Percentiles rank a stretch among this genome's conserved stretches.
Conservation (phyloP, 2,888 invertebrate species). For the Limenitis arthemis region DNA sequence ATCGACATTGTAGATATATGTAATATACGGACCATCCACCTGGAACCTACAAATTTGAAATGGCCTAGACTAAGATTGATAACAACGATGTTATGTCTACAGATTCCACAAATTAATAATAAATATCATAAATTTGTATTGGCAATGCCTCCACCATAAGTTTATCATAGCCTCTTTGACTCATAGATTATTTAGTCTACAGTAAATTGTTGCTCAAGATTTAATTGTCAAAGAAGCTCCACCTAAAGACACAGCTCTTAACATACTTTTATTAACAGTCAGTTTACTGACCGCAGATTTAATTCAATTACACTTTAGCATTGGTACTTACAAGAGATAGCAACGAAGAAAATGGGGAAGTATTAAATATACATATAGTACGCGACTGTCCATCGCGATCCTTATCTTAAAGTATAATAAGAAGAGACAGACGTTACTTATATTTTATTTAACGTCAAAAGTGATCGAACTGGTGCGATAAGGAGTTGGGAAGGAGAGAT, state of each 20-base stretch:
- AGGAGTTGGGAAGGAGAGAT: constrained; percentile 48
- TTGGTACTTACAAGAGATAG: constrained; percentile 30
- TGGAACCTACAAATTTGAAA: too few species aligned
- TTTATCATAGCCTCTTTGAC: too few species aligned
- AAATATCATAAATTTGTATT: too few species aligned
- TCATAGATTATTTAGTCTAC: too few species aligned
- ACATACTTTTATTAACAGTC: constrained; percentile 20
- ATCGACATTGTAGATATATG: neutral
- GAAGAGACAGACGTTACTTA: constrained; percentile 69
- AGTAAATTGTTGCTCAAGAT: too few species aligned
- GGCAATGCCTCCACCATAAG: too few species aligned
- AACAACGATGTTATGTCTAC: too few species aligned
- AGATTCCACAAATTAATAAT: too few species aligned
- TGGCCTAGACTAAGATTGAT: too few species aligned
- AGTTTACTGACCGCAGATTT: constrained; percentile 30
- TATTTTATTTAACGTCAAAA: constrained; percentile 68
- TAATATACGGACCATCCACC: too few species aligned
- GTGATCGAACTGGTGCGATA: constrained; percentile 64
- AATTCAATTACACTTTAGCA: constrained; percentile 19
- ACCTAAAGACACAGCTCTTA: too few species aligned
- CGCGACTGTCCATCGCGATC: constrained; percentile 65
- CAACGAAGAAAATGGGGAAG: constrained; percentile 37
- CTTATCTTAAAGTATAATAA: constrained; percentile 66
- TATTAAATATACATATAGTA: neutral
- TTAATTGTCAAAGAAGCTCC: too few species aligned